phyloP scores from a whole-genome alignment of 2,797 vertebrate species.

The Premnoplex brunnescens region DNA sequence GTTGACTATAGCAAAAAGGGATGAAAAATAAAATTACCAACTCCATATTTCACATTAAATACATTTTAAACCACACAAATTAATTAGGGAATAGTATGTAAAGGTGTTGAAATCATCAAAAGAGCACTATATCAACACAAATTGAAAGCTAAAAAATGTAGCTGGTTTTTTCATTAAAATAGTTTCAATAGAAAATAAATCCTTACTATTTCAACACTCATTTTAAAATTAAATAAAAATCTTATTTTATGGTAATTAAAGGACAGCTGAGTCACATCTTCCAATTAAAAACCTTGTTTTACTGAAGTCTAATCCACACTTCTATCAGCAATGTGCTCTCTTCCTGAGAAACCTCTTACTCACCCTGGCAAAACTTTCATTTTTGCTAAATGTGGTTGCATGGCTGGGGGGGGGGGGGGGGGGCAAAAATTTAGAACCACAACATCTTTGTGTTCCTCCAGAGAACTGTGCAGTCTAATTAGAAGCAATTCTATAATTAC shows the following conservation, averaged over 20 bases:
- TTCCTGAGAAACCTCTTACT: neutral
- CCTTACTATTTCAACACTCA: neutral
- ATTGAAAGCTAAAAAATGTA: neutral
- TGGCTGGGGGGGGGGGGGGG: neutral
- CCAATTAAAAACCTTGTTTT: constrained; percentile 5
- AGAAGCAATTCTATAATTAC: constrained; percentile 20
- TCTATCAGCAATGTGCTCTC: neutral
- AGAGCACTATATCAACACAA: neutral
- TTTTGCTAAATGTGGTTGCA: neutral
- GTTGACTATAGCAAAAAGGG: neutral
- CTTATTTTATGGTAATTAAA: neutral
- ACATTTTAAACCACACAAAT: neutral
- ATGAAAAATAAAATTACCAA: neutral
- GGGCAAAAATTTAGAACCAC: constrained; percentile 28
- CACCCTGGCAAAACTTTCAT: neutral
- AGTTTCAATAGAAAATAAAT: neutral
- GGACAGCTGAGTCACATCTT: neutral
- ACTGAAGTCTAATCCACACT: neutral
- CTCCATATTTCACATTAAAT: neutral
- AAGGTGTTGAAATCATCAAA: neutral
- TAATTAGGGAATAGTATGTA: neutral
- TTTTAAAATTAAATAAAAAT: constrained; percentile 24
- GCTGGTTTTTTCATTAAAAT: neutral
- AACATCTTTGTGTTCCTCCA: neutral
- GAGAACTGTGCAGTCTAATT: neutral